Evolutionary conservation across 2,113 vertebrate genomes (phyloP).

Genomic region (Elaphurus davidianus): DNA sequence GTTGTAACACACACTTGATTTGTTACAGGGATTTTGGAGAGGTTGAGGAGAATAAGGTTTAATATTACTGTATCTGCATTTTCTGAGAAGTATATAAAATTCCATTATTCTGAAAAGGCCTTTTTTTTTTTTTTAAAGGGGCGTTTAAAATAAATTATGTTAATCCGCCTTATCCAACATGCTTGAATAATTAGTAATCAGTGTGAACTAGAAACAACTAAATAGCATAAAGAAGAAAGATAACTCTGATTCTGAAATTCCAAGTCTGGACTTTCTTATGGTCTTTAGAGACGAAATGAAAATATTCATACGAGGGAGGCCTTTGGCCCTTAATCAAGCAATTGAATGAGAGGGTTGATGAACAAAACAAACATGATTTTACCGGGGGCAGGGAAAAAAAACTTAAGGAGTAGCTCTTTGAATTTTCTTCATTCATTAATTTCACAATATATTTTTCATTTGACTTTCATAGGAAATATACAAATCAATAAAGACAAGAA

Average conservation of each 20-base stretch:
- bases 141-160: neutral
- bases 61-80: neutral
- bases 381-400: neutral
- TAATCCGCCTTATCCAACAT: neutral
- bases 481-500: neutral
- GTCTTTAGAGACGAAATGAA: neutral
- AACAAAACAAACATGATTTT: neutral
- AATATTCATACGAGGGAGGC: neutral
- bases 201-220: neutral
- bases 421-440: neutral
- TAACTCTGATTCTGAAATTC: neutral
- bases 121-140: neutral
- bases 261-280: neutral
- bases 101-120: neutral
- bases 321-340: neutral
- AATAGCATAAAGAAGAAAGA: neutral
- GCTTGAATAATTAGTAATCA: neutral
- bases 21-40: neutral
- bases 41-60: neutral
- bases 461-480: neutral
- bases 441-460: neutral
- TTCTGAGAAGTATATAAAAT: neutral
- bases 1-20: neutral
- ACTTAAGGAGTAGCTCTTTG: neutral
- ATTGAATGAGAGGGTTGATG: neutral